These are phyloP conservation scores for Onthophagus sagittarius DNA, from an alignment of 2,888 invertebrate genomes.

Conservation along the genomic window DNA sequence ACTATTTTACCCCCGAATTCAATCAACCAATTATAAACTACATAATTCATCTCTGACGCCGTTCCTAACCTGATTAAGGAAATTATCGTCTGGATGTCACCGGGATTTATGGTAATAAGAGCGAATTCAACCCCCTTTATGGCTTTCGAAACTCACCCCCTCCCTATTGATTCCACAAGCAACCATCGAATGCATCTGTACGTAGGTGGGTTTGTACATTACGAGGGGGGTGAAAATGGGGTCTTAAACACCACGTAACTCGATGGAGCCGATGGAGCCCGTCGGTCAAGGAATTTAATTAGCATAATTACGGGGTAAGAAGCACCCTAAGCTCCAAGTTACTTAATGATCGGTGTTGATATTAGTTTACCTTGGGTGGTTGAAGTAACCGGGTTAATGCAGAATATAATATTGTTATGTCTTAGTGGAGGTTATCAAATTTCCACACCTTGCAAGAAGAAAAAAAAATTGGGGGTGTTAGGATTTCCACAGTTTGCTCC, in stretches of 20 bases:
- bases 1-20: slow-evolving; percentile 1
- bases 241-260: background rate
- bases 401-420: background rate
- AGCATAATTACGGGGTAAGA: background rate
- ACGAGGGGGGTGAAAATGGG: background rate
- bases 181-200: background rate
- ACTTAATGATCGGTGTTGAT: background rate
- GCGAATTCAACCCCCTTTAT: background rate
- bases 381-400: background rate
- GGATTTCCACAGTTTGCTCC: background rate
- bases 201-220: background rate
- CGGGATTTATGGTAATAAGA: slow-evolving; percentile 7
- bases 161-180: background rate
- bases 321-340: background rate
- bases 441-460: too few species aligned
- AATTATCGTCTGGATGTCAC: slow-evolving; percentile 9
- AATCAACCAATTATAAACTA: slow-evolving; percentile 8
- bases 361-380: background rate
- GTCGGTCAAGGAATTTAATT: background rate
- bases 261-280: background rate
- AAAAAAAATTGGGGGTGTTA: background rate
- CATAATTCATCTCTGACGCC: slow-evolving; percentile 1
- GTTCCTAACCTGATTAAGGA: slow-evolving; percentile 10
- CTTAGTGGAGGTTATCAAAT: too few species aligned
- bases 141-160: too few species aligned